Base-by-base conservation (phyloP, 2,113 vertebrate species). In the Tachysurus fulvidraco region DNA sequence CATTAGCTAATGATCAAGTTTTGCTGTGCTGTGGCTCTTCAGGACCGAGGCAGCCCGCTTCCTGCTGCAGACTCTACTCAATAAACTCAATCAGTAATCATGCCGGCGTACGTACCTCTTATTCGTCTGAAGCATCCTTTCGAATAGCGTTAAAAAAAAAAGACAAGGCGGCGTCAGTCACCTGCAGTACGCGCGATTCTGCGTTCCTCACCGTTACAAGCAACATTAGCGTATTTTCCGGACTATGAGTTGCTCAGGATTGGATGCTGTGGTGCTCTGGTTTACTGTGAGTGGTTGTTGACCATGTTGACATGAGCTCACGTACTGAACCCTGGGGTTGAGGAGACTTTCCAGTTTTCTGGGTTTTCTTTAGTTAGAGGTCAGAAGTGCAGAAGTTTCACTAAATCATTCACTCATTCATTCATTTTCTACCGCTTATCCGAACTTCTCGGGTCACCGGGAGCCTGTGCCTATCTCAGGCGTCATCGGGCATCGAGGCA, bases 81-180 rank as follows among this genome's bases (percentile, higher is more conserved):
- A 54, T 36, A 52, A 83, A 55, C n/a, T 6, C 59, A 17, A 17
- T 55, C 76, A 65, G 41, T 17, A 41, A 60, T n/a, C 77, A 82
- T 86, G 65, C 83, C 41, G 16, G 36, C 76, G 25, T 62, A 89
- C 87, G 62, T 89, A 89, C 88, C 88, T 89, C 57, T 25, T 44
- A 23, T 28, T 78, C 60, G 69, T 85, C 81, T 73, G 52, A 74
- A 60, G 54, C 36, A 69, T 74, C 79, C 85, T 77, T 50, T 71
- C 62, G 89, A 60, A 25, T 65, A 87, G 88, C 88, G 79, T 23
- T 87, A 82, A 86, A 41, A 36, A 41, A 36, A 1, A 89, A 85
- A 88, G 64, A 89, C 84, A 89, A 87, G 69, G 59, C 73, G 88
- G 80, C 73, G 4, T 57, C 46, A 85, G 62, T 50, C 30, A 85